Evolutionary conservation across 2,888 invertebrate species (phyloP).

Genomic region (Ectemnius continuus): DNA sequence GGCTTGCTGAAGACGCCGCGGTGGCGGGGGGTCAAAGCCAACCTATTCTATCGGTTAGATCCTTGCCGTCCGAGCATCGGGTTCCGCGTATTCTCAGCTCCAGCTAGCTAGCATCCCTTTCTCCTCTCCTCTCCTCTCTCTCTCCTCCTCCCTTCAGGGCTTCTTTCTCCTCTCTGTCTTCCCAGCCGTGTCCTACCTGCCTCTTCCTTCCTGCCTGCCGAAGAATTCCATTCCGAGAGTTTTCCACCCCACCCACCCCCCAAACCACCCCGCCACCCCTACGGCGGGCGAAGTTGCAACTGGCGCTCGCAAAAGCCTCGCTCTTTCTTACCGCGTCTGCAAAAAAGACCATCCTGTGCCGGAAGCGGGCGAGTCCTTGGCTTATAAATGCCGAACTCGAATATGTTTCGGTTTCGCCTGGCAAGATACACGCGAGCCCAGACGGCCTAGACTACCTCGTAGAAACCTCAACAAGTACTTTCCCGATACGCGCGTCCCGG

Average conservation of each 20-base stretch:
- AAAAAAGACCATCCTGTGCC: not conserved
- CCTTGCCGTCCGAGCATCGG: conserved; percentile 48
- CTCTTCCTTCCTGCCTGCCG: conserved; percentile 3
- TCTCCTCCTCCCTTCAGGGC: too few relatives aligned
- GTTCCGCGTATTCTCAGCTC: conserved; percentile 51
- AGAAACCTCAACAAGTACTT: conserved; percentile 1
- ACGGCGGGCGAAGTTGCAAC: too few relatives aligned
- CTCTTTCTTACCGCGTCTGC: too few relatives aligned
- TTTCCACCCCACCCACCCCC: conserved; percentile 24
- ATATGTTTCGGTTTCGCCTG: conserved; percentile 19
- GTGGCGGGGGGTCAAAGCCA: conserved; percentile 59
- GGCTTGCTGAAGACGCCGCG: conserved; percentile 10
- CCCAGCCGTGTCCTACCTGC: too few relatives aligned
- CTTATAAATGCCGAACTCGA: conserved; percentile 39
- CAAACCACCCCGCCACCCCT: not conserved
- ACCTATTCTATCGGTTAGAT: conserved; percentile 51
- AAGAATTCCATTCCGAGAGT: conserved; percentile 55
- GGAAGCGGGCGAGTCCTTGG: conserved; percentile 16
- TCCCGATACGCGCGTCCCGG: not conserved
- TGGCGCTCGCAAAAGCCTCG: too few relatives aligned
- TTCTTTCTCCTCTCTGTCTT: too few relatives aligned
- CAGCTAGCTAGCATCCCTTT: not conserved
- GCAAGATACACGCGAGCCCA: not conserved
- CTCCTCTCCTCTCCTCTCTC: too few relatives aligned
- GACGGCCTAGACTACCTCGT: not conserved